A percentile compares a stretch with the other conserved stretches of the same genome.
phyloP scores from a whole-genome alignment of 30 jellyfish, hydroid and myxozoan species.

The Morbakka virulenta region DNA sequence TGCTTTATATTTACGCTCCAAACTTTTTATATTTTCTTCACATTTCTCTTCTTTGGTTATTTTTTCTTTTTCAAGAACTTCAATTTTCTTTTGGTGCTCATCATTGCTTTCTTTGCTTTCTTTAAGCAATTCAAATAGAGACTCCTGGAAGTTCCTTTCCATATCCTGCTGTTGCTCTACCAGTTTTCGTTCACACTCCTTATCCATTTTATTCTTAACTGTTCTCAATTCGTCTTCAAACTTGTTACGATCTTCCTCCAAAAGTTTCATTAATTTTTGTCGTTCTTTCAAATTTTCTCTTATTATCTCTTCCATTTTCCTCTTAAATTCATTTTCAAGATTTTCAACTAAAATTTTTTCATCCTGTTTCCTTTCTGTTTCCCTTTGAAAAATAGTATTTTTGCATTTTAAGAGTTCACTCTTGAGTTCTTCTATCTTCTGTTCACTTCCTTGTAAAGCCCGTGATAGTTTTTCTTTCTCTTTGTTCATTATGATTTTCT shows the following conservation, averaged over 20 bases:
- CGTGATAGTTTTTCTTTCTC: not conserved
- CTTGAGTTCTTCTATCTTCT: slow-evolving; percentile 11
- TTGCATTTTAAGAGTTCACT: slow-evolving; percentile 33
- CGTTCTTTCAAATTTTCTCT: slow-evolving; percentile 52
- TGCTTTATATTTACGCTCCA: slow-evolving; percentile 30
- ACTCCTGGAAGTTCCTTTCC: slow-evolving; percentile 57
- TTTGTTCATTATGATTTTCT: slow-evolving; percentile 33
- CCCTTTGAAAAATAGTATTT: slow-evolving; percentile 14
- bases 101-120: slow-evolving; percentile 35
- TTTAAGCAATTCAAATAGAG: slow-evolving; percentile 21
- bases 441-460: not conserved
- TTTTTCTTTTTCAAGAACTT: slow-evolving; percentile 39
- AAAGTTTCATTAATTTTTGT: slow-evolving; percentile 51
- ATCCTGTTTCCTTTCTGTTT: slow-evolving; percentile 47
- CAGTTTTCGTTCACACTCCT: slow-evolving; percentile 59
- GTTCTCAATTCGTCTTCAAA: slow-evolving; percentile 85
- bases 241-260: slow-evolving; percentile 83
- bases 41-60: slow-evolving; percentile 23
- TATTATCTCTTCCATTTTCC: slow-evolving; percentile 60
- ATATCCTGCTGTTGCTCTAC: slow-evolving; percentile 75
- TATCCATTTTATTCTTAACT: slow-evolving; percentile 37
- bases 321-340: slow-evolving; percentile 62
- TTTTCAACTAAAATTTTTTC: slow-evolving; percentile 53
- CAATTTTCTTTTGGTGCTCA: slow-evolving; percentile 41
- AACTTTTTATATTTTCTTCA: slow-evolving; percentile 26